A percentile compares a stretch with the other conserved stretches of the same genome.
These are phyloP conservation scores for Mamestra brassicae DNA, from an alignment of 2,888 invertebrate genomes.

Conservation along the genomic window DNA sequence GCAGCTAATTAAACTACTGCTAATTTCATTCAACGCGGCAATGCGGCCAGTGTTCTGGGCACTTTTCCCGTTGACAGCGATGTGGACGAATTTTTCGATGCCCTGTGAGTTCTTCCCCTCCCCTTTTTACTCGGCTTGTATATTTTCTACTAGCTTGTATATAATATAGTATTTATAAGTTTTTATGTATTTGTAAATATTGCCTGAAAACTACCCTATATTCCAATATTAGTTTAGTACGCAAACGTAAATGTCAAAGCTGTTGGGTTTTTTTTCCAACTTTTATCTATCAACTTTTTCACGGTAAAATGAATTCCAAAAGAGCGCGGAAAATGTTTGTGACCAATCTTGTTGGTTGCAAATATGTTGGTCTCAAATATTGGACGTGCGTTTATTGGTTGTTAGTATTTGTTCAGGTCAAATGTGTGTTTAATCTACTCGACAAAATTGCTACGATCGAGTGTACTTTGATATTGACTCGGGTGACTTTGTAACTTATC, in stretches of 20 bases:
- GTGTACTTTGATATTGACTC: constrained; percentile 9
- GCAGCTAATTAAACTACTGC: no score
- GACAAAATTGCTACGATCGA: background rate
- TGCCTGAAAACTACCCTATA: background rate
- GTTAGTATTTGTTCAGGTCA: constrained; percentile 56
- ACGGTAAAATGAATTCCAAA: background rate
- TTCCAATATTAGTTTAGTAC: constrained; percentile 9
- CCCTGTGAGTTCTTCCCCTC: no score
- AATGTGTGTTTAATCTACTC: constrained; percentile 30
- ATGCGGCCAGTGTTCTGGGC: no score
- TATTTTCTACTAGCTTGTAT: no score
- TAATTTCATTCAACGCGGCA: no score
- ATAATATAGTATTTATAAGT: no score
- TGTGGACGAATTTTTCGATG: no score
- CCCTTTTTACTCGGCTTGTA: no score
- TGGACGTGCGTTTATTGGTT: constrained; percentile 24
- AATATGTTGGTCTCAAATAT: constrained; percentile 49
- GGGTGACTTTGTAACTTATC: constrained; percentile 27
- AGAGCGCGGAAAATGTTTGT: constrained; percentile 7
- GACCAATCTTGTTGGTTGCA: background rate
- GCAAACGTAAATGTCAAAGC: background rate
- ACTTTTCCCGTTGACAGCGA: no score
- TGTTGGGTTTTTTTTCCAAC: constrained; percentile 2
- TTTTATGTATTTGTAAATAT: no score
- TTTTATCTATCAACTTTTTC: constrained; percentile 14